Conservation (phyloP, 2,888 invertebrate species). For the Zygaena filipendulae region DNA sequence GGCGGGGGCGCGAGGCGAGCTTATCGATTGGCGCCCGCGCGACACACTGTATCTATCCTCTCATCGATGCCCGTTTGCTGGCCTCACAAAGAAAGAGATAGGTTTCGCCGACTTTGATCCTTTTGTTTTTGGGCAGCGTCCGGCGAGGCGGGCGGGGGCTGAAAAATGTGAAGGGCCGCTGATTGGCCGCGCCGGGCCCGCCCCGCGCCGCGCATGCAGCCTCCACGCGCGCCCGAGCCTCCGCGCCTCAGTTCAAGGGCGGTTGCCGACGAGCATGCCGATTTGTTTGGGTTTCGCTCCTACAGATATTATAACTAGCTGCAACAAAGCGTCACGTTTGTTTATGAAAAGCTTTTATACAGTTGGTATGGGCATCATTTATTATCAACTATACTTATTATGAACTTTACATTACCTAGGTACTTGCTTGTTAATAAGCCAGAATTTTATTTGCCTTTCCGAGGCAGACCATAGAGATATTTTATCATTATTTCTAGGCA, state of each 20-base stretch:
- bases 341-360: not conserved
- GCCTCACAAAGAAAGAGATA: constrained; percentile 69
- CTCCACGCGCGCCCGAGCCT: constrained; percentile 35
- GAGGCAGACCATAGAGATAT: too few species aligned
- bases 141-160: constrained; percentile 65
- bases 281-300: constrained; percentile 54
- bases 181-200: constrained; percentile 56
- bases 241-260: constrained; percentile 59
- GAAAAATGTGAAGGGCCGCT: constrained; percentile 65
- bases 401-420: not conserved
- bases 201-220: constrained; percentile 34
- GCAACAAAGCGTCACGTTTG: constrained; percentile 1
- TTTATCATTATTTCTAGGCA: too few species aligned
- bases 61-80: constrained; percentile 63
- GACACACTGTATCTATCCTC: constrained; percentile 66
- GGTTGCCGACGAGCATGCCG: constrained; percentile 45
- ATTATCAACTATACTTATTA: constrained; percentile 17
- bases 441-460: too few species aligned
- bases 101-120: constrained; percentile 69
- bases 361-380: constrained; percentile 5
- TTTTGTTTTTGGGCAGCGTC: constrained; percentile 70
- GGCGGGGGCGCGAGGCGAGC: constrained; percentile 23
- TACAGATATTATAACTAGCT: too few species aligned
- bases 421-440: not conserved
- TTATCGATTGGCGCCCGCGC: constrained; percentile 67